Evolutionary conservation across 2,797 vertebrate genomes (phyloP).

Genomic region (Hippoglossus hippoglossus): DNA sequence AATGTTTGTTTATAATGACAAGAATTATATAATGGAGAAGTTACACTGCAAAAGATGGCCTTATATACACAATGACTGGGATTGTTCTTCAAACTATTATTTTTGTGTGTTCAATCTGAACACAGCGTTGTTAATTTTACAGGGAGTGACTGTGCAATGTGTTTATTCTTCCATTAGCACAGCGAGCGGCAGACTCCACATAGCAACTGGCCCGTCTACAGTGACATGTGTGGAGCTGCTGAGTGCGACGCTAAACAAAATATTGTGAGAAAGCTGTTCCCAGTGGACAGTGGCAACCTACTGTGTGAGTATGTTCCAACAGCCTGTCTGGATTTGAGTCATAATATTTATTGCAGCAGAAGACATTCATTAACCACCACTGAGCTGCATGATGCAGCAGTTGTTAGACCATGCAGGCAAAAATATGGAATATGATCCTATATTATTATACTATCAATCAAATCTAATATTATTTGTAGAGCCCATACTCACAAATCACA

Average conservation of each 20-base stretch:
- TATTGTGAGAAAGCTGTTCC: constrained; percentile 73
- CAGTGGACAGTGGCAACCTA: constrained; percentile 58
- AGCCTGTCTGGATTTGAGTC: constrained; percentile 57
- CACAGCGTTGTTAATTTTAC: constrained; percentile 38
- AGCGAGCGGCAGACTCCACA: constrained; percentile 45
- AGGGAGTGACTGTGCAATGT: constrained; percentile 26
- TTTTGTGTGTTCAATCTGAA: background rate
- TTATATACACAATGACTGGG: background rate
- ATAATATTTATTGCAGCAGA: constrained; percentile 41
- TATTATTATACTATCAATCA: too few species aligned
- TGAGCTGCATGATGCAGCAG: constrained; percentile 19
- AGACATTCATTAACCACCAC: constrained; percentile 35
- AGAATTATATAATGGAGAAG: background rate
- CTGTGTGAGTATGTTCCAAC: constrained; percentile 53
- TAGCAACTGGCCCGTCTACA: constrained; percentile 56
- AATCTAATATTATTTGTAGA: too few species aligned
- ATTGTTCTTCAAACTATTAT: constrained; percentile 4
- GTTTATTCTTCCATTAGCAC: constrained; percentile 69
- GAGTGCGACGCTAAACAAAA: constrained; percentile 71
- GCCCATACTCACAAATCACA: too few species aligned
- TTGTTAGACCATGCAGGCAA: constrained; percentile 20
- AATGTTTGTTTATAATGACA: background rate
- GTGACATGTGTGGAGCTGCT: constrained; percentile 37
- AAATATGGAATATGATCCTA: background rate
- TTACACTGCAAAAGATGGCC: background rate